phyloP scores from a whole-genome alignment of 2,888 invertebrate genomes.

The Macrophya annulata region DNA sequence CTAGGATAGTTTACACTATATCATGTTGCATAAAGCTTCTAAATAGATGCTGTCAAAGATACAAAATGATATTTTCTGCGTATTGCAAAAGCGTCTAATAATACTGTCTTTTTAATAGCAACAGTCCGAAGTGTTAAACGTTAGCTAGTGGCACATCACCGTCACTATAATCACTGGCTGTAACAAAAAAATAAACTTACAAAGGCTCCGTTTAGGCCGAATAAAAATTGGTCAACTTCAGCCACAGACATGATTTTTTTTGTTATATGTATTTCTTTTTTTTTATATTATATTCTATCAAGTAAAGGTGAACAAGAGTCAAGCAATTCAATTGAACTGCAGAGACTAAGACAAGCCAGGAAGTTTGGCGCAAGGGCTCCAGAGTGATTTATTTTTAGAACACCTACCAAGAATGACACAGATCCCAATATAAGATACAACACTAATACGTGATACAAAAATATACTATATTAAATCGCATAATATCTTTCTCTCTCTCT shows the following conservation, averaged over 20 bases:
- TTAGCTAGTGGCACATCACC: not conserved
- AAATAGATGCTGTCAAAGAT: slow-evolving; percentile 23
- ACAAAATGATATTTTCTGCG: slow-evolving; percentile 33
- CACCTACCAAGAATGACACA: slow-evolving; percentile 67
- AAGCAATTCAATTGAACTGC: slow-evolving; percentile 45
- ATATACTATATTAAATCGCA: slow-evolving; percentile 50
- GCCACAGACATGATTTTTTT: slow-evolving; percentile 33
- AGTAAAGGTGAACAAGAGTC: slow-evolving; percentile 28
- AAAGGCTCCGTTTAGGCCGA: not conserved
- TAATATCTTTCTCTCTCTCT: slow-evolving; percentile 4
- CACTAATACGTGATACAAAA: slow-evolving; percentile 61
- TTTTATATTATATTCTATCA: not conserved
- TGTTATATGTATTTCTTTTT: not conserved
- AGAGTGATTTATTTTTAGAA: slow-evolving; percentile 72
- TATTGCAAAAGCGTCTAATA: slow-evolving; percentile 46
- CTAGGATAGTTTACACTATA: not conserved
- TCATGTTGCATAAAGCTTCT: not conserved
- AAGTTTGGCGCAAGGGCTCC: slow-evolving; percentile 70
- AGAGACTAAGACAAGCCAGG: slow-evolving; percentile 55
- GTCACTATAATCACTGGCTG: slow-evolving; percentile 21
- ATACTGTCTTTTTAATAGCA: slow-evolving; percentile 30
- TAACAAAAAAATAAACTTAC: slow-evolving; percentile 17
- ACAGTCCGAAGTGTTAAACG: not conserved
- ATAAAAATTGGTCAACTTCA: slow-evolving; percentile 51
- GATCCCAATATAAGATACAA: slow-evolving; percentile 68